Evolutionary conservation across 23 tunicate genomes (phyloP).

Genomic region (Botrylloides violaceus): DNA sequence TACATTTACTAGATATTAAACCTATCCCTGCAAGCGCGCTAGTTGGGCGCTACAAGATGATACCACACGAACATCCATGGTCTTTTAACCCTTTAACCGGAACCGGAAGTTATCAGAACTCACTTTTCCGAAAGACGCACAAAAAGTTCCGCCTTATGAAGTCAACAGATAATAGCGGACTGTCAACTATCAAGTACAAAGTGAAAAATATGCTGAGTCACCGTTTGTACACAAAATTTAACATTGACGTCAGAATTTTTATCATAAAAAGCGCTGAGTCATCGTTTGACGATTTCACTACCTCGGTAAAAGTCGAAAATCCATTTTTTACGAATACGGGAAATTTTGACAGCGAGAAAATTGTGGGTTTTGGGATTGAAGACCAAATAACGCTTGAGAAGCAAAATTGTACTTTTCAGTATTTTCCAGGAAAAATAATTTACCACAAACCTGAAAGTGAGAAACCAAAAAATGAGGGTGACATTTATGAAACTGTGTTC

Average conservation of each 20-base stretch:
- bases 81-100: constrained; percentile 72
- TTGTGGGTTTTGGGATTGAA: constrained; percentile 16
- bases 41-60: constrained; percentile 92
- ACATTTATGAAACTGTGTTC: constrained; percentile 3
- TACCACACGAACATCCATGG: constrained; percentile 92
- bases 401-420: background rate
- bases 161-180: constrained; percentile 7
- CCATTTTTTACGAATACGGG: constrained; percentile 9
- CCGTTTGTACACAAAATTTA: constrained; percentile 4
- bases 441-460: background rate
- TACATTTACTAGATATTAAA: background rate
- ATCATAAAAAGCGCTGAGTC: background rate
- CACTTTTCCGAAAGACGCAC: background rate
- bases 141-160: background rate
- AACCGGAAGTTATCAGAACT: constrained; percentile 32
- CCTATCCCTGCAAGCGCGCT: constrained; percentile 22
- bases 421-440: constrained; percentile 1
- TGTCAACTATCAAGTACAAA: background rate
- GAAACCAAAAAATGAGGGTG: no score
- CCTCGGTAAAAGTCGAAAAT: constrained; percentile 2
- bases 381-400: background rate
- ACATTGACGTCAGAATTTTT: background rate
- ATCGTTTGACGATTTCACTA: background rate
- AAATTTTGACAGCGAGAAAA: background rate
- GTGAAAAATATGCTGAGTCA: background rate